These are phyloP conservation scores for Epinephelus cyanopodus DNA, from an alignment of 2,113 vertebrate genomes.

Conservation along the genomic window DNA sequence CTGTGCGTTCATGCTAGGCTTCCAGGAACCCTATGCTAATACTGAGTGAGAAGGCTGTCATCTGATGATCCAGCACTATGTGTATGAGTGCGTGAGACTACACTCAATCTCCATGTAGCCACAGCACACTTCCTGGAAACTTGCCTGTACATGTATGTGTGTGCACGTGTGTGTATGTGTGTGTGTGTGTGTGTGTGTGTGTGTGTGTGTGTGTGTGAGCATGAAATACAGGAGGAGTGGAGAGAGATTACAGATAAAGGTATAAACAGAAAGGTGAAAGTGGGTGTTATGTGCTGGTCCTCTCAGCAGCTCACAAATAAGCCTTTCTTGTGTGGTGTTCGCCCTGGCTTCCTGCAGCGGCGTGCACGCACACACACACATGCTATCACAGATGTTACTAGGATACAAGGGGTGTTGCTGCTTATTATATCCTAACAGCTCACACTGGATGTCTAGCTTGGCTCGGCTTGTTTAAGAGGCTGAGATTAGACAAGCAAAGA, in stretches of 20 bases:
- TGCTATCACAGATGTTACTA: conserved; percentile 76
- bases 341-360: conserved; percentile 54
- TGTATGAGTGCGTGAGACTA: conserved; percentile 66
- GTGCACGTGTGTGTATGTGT: not conserved
- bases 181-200: conserved; percentile 20
- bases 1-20: conserved; percentile 41
- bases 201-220: conserved; percentile 16
- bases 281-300: conserved; percentile 29
- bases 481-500: conserved; percentile 73
- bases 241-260: conserved; percentile 57
- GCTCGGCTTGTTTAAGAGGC: conserved; percentile 70
- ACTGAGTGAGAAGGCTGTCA: conserved; percentile 57
- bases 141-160: conserved; percentile 35
- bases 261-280: conserved; percentile 51
- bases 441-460: conserved; percentile 66
- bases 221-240: conserved; percentile 40
- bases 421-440: conserved; percentile 78
- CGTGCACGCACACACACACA: not conserved
- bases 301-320: conserved; percentile 61
- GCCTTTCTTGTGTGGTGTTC: conserved; percentile 52
- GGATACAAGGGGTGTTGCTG: conserved; percentile 77
- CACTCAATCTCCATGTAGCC: conserved; percentile 55
- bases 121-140: conserved; percentile 79
- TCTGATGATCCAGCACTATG: conserved; percentile 70
- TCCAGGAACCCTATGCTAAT: conserved; percentile 79